Conservation (phyloP, 1,140 invertebrate genomes). For the Archivesica marissinica region DNA sequence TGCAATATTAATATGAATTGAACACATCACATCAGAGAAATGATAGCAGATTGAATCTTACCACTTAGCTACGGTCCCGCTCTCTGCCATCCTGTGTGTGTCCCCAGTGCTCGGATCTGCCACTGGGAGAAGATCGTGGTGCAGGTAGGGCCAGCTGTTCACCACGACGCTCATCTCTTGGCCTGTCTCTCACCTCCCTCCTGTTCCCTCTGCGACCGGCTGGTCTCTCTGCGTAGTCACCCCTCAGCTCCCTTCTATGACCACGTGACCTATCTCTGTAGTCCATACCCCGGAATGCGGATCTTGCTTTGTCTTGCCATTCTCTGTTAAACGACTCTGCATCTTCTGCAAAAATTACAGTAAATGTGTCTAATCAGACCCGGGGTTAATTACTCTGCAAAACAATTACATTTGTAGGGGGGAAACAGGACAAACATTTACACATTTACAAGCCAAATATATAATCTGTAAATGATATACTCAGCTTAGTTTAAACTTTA, state of each 20-base stretch:
- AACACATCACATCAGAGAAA: no score
- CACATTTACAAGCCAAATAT: no score
- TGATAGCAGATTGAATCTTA: no score
- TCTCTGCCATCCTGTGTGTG: neutral
- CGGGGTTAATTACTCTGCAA: no score
- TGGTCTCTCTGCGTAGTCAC: neutral
- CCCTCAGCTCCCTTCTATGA: conserved; percentile 22
- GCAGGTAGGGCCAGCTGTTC: conserved; percentile 30
- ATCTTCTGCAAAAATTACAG: conserved; percentile 40
- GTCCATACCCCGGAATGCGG: conserved; percentile 35
- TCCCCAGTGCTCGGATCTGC: conserved; percentile 47
- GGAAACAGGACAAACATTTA: no score
- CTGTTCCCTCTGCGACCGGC: neutral
- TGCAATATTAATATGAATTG: no score
- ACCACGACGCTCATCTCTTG: neutral
- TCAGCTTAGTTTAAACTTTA: no score
- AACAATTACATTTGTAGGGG: no score
- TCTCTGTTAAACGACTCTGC: conserved; percentile 42
- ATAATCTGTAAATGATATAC: no score
- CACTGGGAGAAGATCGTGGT: neutral
- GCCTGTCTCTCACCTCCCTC: neutral
- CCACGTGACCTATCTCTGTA: neutral
- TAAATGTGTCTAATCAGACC: no score
- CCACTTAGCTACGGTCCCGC: conserved; percentile 46
- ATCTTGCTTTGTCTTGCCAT: conserved; percentile 38